Evolutionary conservation across 2,888 invertebrate species (phyloP).

Genomic region (Orchestes rusci): DNA sequence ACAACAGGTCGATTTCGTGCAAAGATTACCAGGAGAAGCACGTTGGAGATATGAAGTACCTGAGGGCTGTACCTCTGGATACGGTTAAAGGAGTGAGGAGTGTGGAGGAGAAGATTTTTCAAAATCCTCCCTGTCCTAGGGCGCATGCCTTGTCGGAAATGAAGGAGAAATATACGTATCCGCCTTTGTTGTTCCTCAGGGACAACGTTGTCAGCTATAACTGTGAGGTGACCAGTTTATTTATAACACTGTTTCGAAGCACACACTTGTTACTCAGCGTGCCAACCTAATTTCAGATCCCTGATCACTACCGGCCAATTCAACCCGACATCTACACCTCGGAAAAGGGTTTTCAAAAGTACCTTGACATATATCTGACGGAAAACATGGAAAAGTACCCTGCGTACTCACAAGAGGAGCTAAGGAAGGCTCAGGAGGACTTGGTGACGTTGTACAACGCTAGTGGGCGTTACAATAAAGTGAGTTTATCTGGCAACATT

Average conservation of each 20-base stretch:
- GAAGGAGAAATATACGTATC: constrained; percentile 33
- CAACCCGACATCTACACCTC: constrained; percentile 40
- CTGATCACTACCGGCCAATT: constrained; percentile 38
- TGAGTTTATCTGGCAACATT: neutral
- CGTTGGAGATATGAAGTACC: constrained; percentile 25
- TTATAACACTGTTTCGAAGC: too few relatives aligned
- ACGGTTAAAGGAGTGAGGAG: constrained; percentile 31
- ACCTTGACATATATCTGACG: constrained; percentile 43
- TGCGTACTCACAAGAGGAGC: constrained; percentile 35
- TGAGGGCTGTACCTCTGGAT: too few relatives aligned
- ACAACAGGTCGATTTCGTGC: constrained; percentile 27
- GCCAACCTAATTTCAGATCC: constrained; percentile 32
- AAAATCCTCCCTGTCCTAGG: constrained; percentile 34
- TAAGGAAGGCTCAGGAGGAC: constrained; percentile 39
- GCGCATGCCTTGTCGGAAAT: constrained; percentile 32
- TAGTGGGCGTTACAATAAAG: constrained; percentile 30
- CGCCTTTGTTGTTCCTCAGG: constrained; percentile 12
- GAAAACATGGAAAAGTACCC: constrained; percentile 37
- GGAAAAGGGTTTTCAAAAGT: constrained; percentile 38
- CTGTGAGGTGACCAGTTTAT: constrained; percentile 35
- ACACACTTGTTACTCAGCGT: too few relatives aligned
- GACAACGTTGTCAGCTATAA: constrained; percentile 15
- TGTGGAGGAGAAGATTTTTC: constrained; percentile 36
- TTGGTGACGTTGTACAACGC: constrained; percentile 41
- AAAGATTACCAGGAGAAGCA: constrained; percentile 28